Conservation (phyloP, 2,113 vertebrate genomes). For the Merops nubicus region DNA sequence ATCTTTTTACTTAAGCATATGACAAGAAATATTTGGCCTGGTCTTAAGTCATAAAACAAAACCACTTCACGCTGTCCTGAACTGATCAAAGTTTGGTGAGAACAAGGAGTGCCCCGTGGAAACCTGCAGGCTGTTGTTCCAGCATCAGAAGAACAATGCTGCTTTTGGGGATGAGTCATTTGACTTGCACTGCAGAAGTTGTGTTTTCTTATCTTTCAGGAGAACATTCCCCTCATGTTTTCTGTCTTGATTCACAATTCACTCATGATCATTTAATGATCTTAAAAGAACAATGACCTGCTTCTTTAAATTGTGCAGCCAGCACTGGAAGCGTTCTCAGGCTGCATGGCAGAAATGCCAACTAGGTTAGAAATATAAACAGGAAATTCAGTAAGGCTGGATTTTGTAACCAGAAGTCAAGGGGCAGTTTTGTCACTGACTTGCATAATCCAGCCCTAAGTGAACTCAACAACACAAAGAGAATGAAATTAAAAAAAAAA, state of each 20-base stretch:
- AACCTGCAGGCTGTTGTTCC: neutral
- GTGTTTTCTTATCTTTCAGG: slow-evolving; percentile 1
- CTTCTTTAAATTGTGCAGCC: neutral
- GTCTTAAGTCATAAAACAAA: neutral
- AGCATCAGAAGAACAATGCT: neutral
- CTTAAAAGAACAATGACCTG: neutral
- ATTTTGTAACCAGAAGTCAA: slow-evolving; percentile 7
- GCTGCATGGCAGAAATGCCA: neutral
- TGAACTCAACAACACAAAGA: neutral
- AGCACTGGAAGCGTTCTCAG: accelerated
- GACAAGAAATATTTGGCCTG: neutral
- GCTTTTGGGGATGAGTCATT: neutral
- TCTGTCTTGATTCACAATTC: slow-evolving; percentile 35
- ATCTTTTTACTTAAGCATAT: neutral
- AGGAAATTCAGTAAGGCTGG: slow-evolving; percentile 3
- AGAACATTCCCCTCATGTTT: slow-evolving; percentile 14
- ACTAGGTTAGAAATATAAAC: neutral
- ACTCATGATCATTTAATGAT: slow-evolving; percentile 5
- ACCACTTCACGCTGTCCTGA: neutral
- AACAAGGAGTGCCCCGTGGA: neutral
- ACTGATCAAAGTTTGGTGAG: neutral
- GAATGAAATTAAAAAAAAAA: neutral
- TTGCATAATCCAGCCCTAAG: neutral
- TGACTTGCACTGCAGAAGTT: neutral
- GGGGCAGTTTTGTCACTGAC: neutral